Evolutionary conservation across 1,140 invertebrate species (phyloP).

Genomic region (Phenacoccus solenopsis): DNA sequence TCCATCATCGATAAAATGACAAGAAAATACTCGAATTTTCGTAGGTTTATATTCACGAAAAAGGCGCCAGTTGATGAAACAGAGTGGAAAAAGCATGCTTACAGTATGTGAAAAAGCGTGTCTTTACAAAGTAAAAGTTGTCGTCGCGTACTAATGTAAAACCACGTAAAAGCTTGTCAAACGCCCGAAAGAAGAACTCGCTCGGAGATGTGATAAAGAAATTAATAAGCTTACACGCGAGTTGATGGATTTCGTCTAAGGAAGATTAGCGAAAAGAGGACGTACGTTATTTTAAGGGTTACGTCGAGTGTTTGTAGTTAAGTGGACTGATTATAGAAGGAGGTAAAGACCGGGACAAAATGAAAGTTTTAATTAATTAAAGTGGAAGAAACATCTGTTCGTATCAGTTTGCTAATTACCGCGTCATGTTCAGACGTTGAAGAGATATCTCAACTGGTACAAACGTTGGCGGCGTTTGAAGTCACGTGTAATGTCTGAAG

Average conservation of each 20-base stretch:
- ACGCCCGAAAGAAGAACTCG: too few species aligned
- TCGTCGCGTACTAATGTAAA: too few species aligned
- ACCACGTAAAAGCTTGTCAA: too few species aligned
- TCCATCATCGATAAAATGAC: too few species aligned
- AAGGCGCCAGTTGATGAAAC: too few species aligned
- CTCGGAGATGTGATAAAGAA: neutral
- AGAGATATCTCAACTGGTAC: neutral
- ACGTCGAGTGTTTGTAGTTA: conserved; percentile 6
- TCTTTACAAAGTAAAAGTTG: too few species aligned
- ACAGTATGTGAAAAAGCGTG: too few species aligned
- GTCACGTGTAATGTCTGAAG: neutral
- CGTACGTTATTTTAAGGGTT: conserved; percentile 14
- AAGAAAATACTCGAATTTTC: too few species aligned
- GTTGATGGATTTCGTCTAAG: neutral
- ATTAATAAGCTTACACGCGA: neutral
- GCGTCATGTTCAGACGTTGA: conserved; percentile 14
- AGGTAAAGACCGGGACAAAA: neutral
- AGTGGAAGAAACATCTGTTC: conserved; percentile 13
- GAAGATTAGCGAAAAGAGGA: conserved; percentile 1
- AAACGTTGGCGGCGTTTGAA: neutral
- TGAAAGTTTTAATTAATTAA: conserved; percentile 17
- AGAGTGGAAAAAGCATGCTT: too few species aligned
- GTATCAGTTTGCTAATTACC: conserved; percentile 15
- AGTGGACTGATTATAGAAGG: conserved; percentile 10
- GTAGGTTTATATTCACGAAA: too few species aligned